phyloP scores from a whole-genome alignment of 53 echinoderm and acorn worm genomes.

The Mesocentrotus franciscanus region DNA sequence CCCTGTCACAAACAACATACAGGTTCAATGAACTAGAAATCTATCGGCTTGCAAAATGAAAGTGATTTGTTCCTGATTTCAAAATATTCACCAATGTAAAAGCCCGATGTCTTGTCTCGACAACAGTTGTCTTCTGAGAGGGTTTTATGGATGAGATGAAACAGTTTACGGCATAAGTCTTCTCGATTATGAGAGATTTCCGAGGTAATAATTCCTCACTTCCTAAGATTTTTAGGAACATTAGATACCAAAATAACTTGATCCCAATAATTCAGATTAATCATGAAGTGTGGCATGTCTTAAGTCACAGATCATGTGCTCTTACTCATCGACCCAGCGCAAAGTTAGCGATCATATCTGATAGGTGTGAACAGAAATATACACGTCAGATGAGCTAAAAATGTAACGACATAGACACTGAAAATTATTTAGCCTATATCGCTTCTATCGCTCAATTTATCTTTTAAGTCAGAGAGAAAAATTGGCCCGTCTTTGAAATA shows the following conservation, averaged over 20 bases:
- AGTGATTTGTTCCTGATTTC: slow-evolving; percentile 18
- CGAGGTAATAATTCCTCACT: slow-evolving; percentile 57
- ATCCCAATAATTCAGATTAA: slow-evolving; percentile 59
- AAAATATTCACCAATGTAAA: not conserved
- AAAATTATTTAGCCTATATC: not conserved
- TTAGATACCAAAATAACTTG: slow-evolving; percentile 58
- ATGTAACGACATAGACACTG: not conserved
- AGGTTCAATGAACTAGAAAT: slow-evolving; percentile 54
- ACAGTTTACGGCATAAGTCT: slow-evolving; percentile 7
- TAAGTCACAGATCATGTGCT: slow-evolving; percentile 42
- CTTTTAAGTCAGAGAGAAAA: not conserved
- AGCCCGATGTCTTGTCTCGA: not conserved
- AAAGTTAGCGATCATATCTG: not conserved
- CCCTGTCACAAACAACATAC: not conserved
- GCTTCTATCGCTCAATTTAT: not conserved
- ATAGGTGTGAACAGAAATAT: slow-evolving; percentile 22
- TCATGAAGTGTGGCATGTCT: slow-evolving; percentile 45
- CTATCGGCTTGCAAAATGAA: not conserved
- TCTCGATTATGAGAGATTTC: slow-evolving; percentile 62
- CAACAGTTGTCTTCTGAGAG: not conserved
- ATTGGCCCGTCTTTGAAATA: too few relatives aligned
- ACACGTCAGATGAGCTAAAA: not conserved
- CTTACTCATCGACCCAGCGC: slow-evolving; percentile 2
- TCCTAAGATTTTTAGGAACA: slow-evolving; percentile 56
- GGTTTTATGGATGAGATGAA: not conserved